Base-by-base conservation (phyloP, 2,797 vertebrate genomes). In the Catharus ustulatus region DNA sequence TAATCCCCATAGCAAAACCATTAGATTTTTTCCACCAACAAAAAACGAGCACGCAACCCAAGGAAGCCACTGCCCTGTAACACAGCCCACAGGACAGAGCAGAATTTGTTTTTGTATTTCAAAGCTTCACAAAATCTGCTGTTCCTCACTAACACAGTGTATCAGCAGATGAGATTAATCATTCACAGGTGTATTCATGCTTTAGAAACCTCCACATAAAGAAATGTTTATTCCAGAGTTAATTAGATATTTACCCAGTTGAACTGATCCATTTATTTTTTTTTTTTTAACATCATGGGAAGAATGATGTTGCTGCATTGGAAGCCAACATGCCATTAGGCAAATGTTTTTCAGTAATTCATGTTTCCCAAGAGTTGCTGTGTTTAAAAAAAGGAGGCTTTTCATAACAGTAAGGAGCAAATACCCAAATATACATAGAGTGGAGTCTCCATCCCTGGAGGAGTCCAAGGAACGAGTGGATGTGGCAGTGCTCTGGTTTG, bases 1-100 rank as follows among this genome's bases (percentile, higher is more conserved):
- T 43, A 94, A 94, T 63, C 40, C 58, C 57, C 86, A 79, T 5
- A 84, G 61, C 81, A 81, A 90, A 95, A 63, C 38, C 77, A 67
- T 61, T 4, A 69, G 38, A 51, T 24, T 76, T 89, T 90, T 94
- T 87, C 88, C 87, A 74, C 71, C 30, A 52, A 45, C 27, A 76
- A 48, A 88, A 93, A 59, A 38, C 0, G 15, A 95, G 43, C 68
- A 71, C 1, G 3, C 71, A 83, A 63, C 52, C 11, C 36, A 8
- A 76, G 26, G 69, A 74, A 87, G 67, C 55, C 27, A 19, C 55
- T 79, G 52, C 81, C 76, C 42, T 73, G 66, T 22, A 68, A 73
- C 2, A 1, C 20, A 75, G 49, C 76, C 64, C 36, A 42, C 62
- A 72, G 66, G 51, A 75, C 79, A 88, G 80, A 81, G 49, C 52